A percentile compares a stretch with the other conserved stretches of the same genome.
Evolutionary conservation across 2,888 invertebrate species (phyloP).

Genomic region (Priocnemis perturbator): DNA sequence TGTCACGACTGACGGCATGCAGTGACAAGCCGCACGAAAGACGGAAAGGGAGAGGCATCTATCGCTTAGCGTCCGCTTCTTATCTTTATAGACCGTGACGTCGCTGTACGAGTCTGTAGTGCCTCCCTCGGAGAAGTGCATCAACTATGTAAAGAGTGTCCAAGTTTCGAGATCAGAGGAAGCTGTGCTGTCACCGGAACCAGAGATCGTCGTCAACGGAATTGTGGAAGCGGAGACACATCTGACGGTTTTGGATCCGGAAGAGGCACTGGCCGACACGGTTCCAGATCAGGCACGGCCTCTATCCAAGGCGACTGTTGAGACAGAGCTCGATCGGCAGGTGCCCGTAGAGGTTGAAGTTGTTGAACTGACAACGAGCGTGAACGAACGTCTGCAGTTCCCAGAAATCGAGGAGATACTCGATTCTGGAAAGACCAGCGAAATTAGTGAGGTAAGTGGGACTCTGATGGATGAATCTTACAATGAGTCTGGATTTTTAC

Average conservation of each 20-base stretch:
- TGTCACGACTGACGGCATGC: too few relatives aligned
- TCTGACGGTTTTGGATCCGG: constrained; percentile 27
- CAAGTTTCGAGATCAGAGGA: constrained; percentile 56
- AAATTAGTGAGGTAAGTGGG: constrained; percentile 60
- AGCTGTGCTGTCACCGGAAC: constrained; percentile 45
- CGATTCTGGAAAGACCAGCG: constrained; percentile 65
- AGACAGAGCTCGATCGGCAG: constrained; percentile 46
- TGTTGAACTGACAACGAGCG: constrained; percentile 68
- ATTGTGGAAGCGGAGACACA: constrained; percentile 19
- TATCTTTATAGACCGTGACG: constrained; percentile 60
- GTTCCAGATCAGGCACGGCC: constrained; percentile 36
- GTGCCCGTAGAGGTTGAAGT: constrained; percentile 66
- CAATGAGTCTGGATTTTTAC: too few relatives aligned
- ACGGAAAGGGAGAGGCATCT: too few relatives aligned
- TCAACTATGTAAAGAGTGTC: constrained; percentile 71
- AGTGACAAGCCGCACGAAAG: too few relatives aligned
- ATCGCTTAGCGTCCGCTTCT: too few relatives aligned
- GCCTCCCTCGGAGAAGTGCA: constrained; percentile 69
- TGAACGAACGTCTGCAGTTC: constrained; percentile 70
- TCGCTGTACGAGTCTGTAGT: constrained; percentile 66
- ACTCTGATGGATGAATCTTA: neutral
- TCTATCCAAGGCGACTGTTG: constrained; percentile 43
- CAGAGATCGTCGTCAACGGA: constrained; percentile 40
- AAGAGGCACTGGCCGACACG: constrained; percentile 41
- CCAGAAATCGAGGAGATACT: constrained; percentile 71